These are phyloP conservation scores for Phylloscopus trochiloides DNA, from an alignment of 2,113 vertebrate species.

Conservation along the genomic window DNA sequence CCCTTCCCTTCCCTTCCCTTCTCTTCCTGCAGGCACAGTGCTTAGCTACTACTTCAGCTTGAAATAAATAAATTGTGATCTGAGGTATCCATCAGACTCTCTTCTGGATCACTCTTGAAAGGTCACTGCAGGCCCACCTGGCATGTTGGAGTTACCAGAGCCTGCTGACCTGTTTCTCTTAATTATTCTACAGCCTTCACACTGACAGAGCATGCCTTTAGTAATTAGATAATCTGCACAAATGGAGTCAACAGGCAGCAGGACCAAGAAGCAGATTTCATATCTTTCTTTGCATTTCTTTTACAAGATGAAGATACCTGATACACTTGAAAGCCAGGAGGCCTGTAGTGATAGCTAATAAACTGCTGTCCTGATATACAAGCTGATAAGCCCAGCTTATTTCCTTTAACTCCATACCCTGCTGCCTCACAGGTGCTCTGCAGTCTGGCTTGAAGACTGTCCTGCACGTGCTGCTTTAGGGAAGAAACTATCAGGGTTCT, in stretches of 20 bases:
- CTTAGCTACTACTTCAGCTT: neutral
- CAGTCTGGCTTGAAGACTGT: neutral
- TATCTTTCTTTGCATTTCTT: neutral
- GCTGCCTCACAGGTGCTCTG: fast-evolving
- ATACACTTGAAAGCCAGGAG: neutral
- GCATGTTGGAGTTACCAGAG: neutral
- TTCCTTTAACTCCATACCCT: neutral
- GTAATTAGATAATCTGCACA: neutral
- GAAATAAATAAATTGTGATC: neutral
- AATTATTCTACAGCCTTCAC: neutral
- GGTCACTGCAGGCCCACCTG: neutral
- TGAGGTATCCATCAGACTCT: neutral
- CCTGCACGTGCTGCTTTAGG: neutral
- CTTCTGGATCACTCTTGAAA: neutral
- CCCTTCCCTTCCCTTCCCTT: too few relatives aligned
- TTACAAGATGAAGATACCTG: neutral
- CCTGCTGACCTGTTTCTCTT: neutral
- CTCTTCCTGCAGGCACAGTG: neutral
- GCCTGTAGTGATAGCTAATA: neutral
- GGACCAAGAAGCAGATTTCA: neutral
- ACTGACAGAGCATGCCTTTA: neutral
- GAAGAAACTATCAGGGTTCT: neutral
- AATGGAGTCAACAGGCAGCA: neutral
- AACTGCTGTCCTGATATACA: neutral
- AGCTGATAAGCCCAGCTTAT: neutral